Conservation (phyloP, 2,888 invertebrate genomes). For the Cheilosia scutellata region DNA sequence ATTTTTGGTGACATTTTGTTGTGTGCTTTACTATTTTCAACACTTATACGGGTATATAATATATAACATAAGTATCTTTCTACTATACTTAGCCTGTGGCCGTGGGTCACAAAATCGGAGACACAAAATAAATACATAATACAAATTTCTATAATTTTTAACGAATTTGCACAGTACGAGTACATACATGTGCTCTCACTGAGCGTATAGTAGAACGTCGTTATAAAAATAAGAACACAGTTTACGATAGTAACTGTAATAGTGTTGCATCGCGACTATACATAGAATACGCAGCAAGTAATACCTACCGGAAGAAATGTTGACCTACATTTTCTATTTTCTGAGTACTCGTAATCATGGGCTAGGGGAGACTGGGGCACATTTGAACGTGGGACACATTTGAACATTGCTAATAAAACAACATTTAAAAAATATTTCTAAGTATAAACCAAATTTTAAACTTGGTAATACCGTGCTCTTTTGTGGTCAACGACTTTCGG, state of each 20-base stretch:
- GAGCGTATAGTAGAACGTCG: neutral
- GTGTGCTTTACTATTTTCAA: too few species aligned
- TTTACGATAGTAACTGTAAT: neutral
- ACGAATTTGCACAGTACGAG: neutral
- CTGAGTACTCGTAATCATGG: neutral
- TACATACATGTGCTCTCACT: neutral
- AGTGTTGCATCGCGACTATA: conserved; percentile 13
- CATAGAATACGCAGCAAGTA: neutral
- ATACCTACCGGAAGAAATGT: conserved; percentile 5
- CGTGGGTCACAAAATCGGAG: neutral
- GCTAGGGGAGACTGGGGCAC: too few species aligned
- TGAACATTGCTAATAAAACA: too few species aligned
- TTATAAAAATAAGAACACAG: neutral
- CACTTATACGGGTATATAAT: too few species aligned
- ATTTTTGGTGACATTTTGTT: too few species aligned
- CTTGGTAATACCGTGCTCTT: too few species aligned
- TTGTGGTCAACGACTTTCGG: too few species aligned
- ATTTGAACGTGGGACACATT: too few species aligned
- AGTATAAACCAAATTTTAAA: too few species aligned
- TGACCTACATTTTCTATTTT: conserved; percentile 15
- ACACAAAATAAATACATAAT: neutral
- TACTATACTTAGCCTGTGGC: neutral
- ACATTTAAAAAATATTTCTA: too few species aligned
- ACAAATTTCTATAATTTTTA: neutral
- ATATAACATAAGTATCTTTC: too few species aligned